Evolutionary conservation across 2,113 vertebrate genomes (phyloP).

Genomic region (Oryzias curvinotus): DNA sequence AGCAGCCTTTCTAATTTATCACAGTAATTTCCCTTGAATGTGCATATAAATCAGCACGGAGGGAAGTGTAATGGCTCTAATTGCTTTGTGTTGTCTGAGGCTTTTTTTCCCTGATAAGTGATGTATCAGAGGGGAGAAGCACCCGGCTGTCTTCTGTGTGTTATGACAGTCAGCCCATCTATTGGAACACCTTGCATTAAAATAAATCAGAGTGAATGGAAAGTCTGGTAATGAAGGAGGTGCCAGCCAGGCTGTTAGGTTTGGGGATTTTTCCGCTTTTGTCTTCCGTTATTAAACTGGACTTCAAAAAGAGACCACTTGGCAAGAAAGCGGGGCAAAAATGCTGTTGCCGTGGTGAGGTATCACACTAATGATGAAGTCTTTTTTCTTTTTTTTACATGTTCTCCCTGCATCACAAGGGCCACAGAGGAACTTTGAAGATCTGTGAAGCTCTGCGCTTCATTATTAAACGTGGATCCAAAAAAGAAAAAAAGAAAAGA

Average conservation of each 20-base stretch:
- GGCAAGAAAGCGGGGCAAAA: slow-evolving; percentile 12
- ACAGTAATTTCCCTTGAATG: slow-evolving; percentile 39
- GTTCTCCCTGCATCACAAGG: neutral
- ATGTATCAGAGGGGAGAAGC: slow-evolving; percentile 15
- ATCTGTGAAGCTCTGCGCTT: slow-evolving; percentile 51
- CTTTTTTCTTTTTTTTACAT: slow-evolving; percentile 1
- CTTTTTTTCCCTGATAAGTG: slow-evolving; percentile 21
- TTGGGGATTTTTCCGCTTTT: slow-evolving; percentile 8
- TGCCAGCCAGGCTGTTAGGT: slow-evolving; percentile 1
- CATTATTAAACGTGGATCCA: slow-evolving; percentile 62
- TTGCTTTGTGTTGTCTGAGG: slow-evolving; percentile 30
- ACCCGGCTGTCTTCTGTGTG: slow-evolving; percentile 5
- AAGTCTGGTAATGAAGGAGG: slow-evolving; percentile 15
- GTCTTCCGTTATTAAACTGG: slow-evolving; percentile 6
- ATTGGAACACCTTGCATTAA: slow-evolving; percentile 4
- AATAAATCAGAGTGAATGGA: slow-evolving; percentile 4
- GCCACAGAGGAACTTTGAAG: slow-evolving; percentile 52
- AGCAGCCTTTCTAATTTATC: slow-evolving; percentile 36
- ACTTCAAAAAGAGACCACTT: slow-evolving; percentile 15
- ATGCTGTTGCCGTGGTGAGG: slow-evolving; percentile 38
- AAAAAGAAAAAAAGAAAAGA: slow-evolving; percentile 41
- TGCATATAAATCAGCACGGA: slow-evolving; percentile 28
- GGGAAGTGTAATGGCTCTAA: slow-evolving; percentile 23
- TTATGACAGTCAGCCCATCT: neutral
- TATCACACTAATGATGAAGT: slow-evolving; percentile 38